Percentiles rank a stretch among this genome's conserved stretches.
These are phyloP conservation scores for Nesospiza acunhae DNA, from an alignment of 2,113 vertebrate species.

Conservation along the genomic window DNA sequence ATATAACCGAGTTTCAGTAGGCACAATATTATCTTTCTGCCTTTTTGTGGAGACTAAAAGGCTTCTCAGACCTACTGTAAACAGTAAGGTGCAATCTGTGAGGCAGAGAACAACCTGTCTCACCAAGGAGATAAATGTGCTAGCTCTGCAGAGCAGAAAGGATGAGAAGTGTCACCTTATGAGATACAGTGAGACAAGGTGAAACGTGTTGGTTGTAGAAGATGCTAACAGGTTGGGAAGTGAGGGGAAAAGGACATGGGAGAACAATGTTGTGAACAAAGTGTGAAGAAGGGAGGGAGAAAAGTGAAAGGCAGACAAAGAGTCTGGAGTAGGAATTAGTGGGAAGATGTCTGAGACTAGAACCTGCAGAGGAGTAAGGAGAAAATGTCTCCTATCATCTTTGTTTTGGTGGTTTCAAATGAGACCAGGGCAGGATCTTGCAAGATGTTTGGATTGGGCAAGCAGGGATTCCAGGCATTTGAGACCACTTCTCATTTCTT, in stretches of 20 bases:
- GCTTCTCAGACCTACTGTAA: not conserved
- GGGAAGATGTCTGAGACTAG: not conserved
- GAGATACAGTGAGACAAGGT: not conserved
- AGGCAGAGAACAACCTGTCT: not conserved
- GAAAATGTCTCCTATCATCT: not conserved
- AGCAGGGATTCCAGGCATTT: not conserved
- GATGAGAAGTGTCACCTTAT: not conserved
- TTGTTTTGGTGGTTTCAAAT: not conserved
- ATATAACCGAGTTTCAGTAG: not conserved
- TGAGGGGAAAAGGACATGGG: not conserved
- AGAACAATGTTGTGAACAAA: not conserved
- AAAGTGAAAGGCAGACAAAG: not conserved
- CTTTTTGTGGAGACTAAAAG: not conserved
- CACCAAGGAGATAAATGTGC: not conserved
- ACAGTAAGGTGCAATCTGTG: not conserved
- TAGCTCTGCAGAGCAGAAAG: not conserved
- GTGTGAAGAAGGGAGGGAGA: not conserved
- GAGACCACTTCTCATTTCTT: not conserved
- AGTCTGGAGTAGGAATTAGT: not conserved
- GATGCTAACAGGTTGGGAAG: not conserved
- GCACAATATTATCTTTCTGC: not conserved
- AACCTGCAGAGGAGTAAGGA: not conserved
- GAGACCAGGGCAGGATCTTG: not conserved
- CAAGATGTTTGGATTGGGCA: not conserved
- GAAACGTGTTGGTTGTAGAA: not conserved